Conservation (phyloP, 2,888 invertebrate species). For the Pandemis cinnamomeana region DNA sequence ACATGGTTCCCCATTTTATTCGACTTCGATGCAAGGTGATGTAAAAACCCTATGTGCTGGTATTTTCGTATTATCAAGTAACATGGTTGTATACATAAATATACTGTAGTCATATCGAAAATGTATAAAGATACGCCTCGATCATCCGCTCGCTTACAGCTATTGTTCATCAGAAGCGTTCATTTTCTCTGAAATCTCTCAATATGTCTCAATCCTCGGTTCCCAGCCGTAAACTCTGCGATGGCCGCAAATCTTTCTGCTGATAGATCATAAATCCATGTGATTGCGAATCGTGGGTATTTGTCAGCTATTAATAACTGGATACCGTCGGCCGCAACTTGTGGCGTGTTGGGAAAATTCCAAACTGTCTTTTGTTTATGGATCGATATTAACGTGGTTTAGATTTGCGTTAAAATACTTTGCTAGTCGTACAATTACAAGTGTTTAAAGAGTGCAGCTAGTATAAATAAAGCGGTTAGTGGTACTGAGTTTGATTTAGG, state of each 20-base stretch:
- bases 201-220: conserved; percentile 20
- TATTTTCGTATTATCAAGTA: neutral
- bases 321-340: conserved; percentile 4
- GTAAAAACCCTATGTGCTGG: no score
- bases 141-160: neutral
- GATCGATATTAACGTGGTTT: neutral
- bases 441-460: no score
- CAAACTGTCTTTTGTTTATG: neutral
- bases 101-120: neutral
- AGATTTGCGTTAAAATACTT: no score
- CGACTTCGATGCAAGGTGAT: no score
- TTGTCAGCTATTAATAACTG: conserved; percentile 41
- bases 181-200: neutral
- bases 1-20: no score
- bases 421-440: no score
- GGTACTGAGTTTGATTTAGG: no score
- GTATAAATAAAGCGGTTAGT: no score
- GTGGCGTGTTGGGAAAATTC: conserved; percentile 9
- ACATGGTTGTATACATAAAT: neutral
- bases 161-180: neutral
- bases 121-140: neutral
- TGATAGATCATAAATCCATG: conserved; percentile 37
- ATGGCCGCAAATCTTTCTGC: conserved; percentile 29
- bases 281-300: conserved; percentile 39
- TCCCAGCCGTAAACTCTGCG: conserved; percentile 30